phyloP scores from a whole-genome alignment of 2,888 invertebrate genomes.

The Agonum fuliginosum region DNA sequence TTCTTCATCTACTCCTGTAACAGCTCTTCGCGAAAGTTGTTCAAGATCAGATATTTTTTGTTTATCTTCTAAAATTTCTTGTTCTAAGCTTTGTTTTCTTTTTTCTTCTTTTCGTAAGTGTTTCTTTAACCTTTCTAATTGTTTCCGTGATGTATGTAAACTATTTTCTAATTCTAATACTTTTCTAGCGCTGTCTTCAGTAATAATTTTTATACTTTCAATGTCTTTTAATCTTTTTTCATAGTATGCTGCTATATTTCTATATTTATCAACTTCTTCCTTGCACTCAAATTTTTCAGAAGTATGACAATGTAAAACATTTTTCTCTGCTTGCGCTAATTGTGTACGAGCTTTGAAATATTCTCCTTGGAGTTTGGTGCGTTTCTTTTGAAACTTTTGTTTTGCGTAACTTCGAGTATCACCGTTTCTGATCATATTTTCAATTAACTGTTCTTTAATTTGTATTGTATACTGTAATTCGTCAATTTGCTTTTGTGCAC shows the following conservation, averaged over 20 bases:
- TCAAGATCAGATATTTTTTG: constrained; percentile 72
- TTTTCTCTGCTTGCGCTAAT: constrained; percentile 73
- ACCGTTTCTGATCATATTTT: constrained; percentile 79
- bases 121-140: constrained; percentile 84
- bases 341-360: constrained; percentile 77
- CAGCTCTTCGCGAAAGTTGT: constrained; percentile 70
- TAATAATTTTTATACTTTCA: constrained; percentile 76
- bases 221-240: constrained; percentile 75
- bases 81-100: constrained; percentile 80
- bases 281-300: constrained; percentile 71
- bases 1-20: constrained; percentile 66
- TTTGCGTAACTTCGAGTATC: constrained; percentile 77
- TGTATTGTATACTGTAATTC: constrained; percentile 82
- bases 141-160: constrained; percentile 83
- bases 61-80: constrained; percentile 77
- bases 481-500: constrained; percentile 81
- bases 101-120: constrained; percentile 85
- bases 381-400: constrained; percentile 79
- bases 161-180: constrained; percentile 84
- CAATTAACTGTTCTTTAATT: constrained; percentile 84
- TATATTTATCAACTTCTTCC: constrained; percentile 70
- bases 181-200: constrained; percentile 79
- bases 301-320: constrained; percentile 46
- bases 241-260: constrained; percentile 72
- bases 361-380: constrained; percentile 77